Base-by-base conservation (phyloP, 2,113 vertebrate genomes). In the Plotosus lineatus region DNA sequence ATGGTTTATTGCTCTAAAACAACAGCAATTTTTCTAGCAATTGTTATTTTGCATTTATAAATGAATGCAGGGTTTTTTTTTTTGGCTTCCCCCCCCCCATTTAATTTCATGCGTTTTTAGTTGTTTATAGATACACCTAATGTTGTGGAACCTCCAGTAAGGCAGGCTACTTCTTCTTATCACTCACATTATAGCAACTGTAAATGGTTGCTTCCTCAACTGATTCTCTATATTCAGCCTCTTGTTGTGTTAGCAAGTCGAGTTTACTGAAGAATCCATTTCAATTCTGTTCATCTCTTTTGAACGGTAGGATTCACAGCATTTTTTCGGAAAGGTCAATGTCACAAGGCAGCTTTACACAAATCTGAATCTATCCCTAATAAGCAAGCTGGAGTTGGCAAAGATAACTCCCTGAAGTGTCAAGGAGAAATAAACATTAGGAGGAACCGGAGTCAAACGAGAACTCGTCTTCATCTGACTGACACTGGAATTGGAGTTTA, bases 161-260 rank as follows among this genome's bases (percentile, higher is more conserved):
- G 26, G 3, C 3, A 21, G 26, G 69, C 7, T 68, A 26, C 46
- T 71, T 8, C 3, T 50, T 72, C 5, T 72, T n/a, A 26, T 68
- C 33, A 28, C n/a, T 46, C 40, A 69, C n/a, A 71, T 71, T 69
- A 69, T 8, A 71, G 42, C 44, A 51, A 19, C 46, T 73, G 28
- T 51, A 51, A 33, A 51, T 15, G 9, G 69, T 23, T 73, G 28
- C 14, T 36, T 42, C 19, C 19, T 51, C 6, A 26, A 2, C n/a
- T 44, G 12, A 6, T 21, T 51, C 1, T 51, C 28, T 51, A 33
- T 48, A 19, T 21, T 1, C 28, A 12, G 28, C 51, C 42, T 28
- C n/a, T 71, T 23, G 46, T 21, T 48, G 15, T 72, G 28, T n/a
- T 44, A 48, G 17, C 42, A 66, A 17, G n/a, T 26, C 40, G 28